Evolutionary conservation across 1,140 invertebrate genomes (phyloP).

Genomic region (Philaenus spumarius): DNA sequence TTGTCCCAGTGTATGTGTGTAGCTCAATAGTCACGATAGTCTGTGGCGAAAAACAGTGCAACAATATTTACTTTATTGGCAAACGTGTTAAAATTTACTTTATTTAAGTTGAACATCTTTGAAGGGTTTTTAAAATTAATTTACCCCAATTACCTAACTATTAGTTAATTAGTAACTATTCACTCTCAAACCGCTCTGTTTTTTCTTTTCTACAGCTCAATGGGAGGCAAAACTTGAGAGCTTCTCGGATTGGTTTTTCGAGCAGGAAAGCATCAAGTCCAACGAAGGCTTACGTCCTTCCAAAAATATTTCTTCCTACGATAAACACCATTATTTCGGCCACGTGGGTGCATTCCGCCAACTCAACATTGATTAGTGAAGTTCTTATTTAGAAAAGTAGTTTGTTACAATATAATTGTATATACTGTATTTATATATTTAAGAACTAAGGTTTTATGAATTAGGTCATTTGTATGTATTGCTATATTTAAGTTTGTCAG

Average conservation of each 20-base stretch:
- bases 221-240: slow-evolving; percentile 65
- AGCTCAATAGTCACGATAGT: not conserved
- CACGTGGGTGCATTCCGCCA: slow-evolving; percentile 72
- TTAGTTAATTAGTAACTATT: not conserved
- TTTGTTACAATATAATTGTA: no score
- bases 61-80: not conserved
- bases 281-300: slow-evolving; percentile 46
- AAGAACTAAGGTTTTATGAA: no score
- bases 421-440: no score
- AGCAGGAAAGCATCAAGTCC: slow-evolving; percentile 58
- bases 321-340: slow-evolving; percentile 60
- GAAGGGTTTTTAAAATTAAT: not conserved
- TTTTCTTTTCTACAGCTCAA: slow-evolving; percentile 29
- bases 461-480: no score
- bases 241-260: slow-evolving; percentile 63
- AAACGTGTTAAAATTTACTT: not conserved
- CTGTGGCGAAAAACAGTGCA: no score
- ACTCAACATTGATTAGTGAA: slow-evolving; percentile 57
- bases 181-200: no score
- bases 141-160: not conserved
- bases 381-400: no score
- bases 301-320: slow-evolving; percentile 55
- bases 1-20: no score
- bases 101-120: not conserved
- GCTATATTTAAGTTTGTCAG: no score